These are phyloP conservation scores for Embidobia sp. DNA, from an alignment of 2,888 invertebrate species.

Conservation along the genomic window DNA sequence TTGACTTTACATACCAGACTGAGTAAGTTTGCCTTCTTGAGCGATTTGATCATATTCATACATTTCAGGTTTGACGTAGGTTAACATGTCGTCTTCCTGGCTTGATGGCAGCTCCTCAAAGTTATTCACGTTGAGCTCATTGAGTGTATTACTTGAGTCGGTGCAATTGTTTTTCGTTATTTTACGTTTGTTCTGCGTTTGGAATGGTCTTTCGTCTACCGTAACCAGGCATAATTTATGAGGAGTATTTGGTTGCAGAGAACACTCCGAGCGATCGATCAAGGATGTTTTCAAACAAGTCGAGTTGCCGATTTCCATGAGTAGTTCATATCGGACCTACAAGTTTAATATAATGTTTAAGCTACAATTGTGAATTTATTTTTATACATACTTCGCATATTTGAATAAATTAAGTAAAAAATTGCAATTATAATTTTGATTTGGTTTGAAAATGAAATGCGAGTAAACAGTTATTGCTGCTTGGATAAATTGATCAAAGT, in stretches of 20 bases:
- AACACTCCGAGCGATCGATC: slow-evolving; percentile 73
- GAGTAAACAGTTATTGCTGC: too few species aligned
- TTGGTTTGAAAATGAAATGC: too few species aligned
- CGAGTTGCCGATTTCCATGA: slow-evolving; percentile 75
- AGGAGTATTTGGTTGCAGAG: slow-evolving; percentile 70
- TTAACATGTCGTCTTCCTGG: slow-evolving; percentile 56
- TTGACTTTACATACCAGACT: slow-evolving; percentile 43
- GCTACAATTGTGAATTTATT: too few species aligned
- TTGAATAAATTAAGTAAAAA: too few species aligned
- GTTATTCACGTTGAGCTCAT: slow-evolving; percentile 67
- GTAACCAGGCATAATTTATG: slow-evolving; percentile 73
- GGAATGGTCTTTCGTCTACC: slow-evolving; percentile 76
- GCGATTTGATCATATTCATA: slow-evolving; percentile 73
- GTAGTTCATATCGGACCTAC: slow-evolving; percentile 73
- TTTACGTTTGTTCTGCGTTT: slow-evolving; percentile 68
- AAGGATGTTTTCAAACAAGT: slow-evolving; percentile 73
- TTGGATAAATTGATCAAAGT: too few species aligned
- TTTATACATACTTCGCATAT: too few species aligned
- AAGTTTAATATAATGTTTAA: too few species aligned
- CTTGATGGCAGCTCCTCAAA: slow-evolving; percentile 34
- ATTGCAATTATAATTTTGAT: too few species aligned
- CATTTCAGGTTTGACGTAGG: slow-evolving; percentile 65
- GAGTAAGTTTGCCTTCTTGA: slow-evolving; percentile 68
- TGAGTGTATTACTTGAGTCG: slow-evolving; percentile 66
- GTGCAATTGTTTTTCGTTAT: slow-evolving; percentile 78